Conservation (phyloP, 2,113 vertebrate species). For the Ia io region DNA sequence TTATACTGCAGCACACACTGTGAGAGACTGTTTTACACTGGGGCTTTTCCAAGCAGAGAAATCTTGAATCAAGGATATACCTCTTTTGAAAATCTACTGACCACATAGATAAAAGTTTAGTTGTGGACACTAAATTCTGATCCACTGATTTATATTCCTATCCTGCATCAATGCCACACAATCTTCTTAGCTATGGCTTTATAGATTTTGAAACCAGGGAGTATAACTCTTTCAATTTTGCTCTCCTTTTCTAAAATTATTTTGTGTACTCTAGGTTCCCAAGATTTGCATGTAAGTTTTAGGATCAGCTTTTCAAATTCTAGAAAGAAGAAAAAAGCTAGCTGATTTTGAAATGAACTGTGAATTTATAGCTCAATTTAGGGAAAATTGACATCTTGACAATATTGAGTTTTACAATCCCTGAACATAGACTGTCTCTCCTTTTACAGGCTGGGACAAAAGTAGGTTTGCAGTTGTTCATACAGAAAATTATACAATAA, state of each 20-base stretch:
- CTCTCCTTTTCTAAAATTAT: neutral
- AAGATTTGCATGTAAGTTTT: neutral
- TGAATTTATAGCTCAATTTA: conserved; percentile 32
- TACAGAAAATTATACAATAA: neutral
- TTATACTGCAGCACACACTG: conserved; percentile 42
- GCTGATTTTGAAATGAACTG: neutral
- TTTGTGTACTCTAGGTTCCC: neutral
- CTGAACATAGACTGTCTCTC: neutral
- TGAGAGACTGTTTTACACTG: neutral
- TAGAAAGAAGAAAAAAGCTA: neutral
- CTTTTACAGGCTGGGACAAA: neutral
- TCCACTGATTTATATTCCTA: conserved; percentile 1
- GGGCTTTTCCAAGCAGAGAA: conserved; percentile 10
- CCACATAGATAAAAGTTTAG: neutral
- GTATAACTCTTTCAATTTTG: neutral
- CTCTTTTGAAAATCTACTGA: conserved; percentile 6
- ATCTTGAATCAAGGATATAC: neutral
- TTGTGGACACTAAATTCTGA: neutral
- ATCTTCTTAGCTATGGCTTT: neutral
- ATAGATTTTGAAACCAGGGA: conserved; percentile 25
- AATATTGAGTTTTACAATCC: neutral
- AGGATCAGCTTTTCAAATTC: neutral
- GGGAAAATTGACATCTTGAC: neutral
- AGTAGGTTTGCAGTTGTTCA: neutral
- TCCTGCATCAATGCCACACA: neutral